Conservation (phyloP, 2,113 vertebrate genomes). For the Calcarius ornatus region DNA sequence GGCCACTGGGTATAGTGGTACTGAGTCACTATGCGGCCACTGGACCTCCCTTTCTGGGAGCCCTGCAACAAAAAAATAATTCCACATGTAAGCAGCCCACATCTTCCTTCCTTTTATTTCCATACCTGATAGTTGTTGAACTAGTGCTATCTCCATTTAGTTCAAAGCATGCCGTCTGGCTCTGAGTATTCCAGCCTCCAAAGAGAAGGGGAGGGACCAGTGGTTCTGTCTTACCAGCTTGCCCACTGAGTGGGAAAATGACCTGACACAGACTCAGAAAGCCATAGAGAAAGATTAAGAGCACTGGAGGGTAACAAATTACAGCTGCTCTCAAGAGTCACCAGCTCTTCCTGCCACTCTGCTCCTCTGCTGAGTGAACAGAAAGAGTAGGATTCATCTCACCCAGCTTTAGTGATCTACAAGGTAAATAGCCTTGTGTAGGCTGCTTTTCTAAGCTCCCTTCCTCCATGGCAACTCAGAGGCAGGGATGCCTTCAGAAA, state of each 20-base stretch:
- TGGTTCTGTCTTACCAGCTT: neutral
- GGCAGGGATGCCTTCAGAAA: neutral
- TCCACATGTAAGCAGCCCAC: neutral
- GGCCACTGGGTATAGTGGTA: slow-evolving; percentile 99
- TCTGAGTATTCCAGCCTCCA: neutral
- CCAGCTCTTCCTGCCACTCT: neutral
- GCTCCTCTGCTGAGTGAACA: neutral
- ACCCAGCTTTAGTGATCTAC: neutral
- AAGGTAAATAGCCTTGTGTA: neutral
- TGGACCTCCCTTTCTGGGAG: slow-evolving; percentile 84
- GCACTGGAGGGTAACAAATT: neutral
- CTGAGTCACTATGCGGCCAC: slow-evolving; percentile 84
- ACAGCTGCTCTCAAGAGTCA: neutral
- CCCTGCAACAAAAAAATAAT: slow-evolving; percentile 70
- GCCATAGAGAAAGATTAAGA: neutral
- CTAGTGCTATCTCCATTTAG: neutral
- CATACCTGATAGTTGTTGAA: neutral
- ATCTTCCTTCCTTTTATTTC: neutral
- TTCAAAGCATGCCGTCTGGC: neutral
- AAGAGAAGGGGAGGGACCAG: neutral
- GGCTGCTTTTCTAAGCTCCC: neutral
- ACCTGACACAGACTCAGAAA: neutral
- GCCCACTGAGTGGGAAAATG: neutral
- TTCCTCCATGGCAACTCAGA: neutral
- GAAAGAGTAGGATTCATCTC: neutral